phyloP scores from a whole-genome alignment of 2,113 vertebrate species.

The Crocuta crocuta region DNA sequence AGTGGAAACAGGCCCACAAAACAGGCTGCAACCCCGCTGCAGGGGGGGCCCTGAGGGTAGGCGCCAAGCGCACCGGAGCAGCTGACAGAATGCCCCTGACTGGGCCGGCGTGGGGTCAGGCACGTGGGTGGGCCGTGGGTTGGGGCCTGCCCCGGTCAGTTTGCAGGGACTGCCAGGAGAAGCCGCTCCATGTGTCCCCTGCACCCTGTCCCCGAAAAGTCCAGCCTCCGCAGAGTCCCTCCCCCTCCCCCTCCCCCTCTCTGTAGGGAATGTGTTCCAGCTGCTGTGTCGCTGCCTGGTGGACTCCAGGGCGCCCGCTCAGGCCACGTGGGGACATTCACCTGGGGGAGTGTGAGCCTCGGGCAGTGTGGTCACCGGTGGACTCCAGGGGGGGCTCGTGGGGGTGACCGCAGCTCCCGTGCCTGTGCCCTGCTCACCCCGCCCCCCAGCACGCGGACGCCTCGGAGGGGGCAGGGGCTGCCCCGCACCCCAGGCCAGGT shows the following conservation, averaged over 20 bases:
- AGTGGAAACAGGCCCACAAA: rapidly evolving
- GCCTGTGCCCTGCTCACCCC: too few relatives aligned
- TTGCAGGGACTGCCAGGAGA: neutral
- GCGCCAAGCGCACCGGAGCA: neutral
- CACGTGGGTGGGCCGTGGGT: rapidly evolving
- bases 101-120: neutral
- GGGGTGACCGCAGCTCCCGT: neutral
- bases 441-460: neutral
- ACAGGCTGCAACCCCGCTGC: rapidly evolving
- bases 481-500: too few relatives aligned
- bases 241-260: neutral
- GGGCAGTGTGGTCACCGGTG: neutral
- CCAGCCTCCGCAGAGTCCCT: neutral
- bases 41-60: neutral
- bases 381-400: neutral
- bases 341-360: neutral
- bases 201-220: neutral
- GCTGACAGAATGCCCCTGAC: neutral
- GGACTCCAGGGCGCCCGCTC: too few relatives aligned
- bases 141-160: neutral
- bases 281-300: neutral
- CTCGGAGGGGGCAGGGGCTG: rapidly evolving
- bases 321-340: neutral
- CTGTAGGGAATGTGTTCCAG: neutral
- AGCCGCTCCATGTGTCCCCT: neutral